Base-by-base conservation (phyloP, 2,797 vertebrate genomes). In the Diplodus puntazzo region DNA sequence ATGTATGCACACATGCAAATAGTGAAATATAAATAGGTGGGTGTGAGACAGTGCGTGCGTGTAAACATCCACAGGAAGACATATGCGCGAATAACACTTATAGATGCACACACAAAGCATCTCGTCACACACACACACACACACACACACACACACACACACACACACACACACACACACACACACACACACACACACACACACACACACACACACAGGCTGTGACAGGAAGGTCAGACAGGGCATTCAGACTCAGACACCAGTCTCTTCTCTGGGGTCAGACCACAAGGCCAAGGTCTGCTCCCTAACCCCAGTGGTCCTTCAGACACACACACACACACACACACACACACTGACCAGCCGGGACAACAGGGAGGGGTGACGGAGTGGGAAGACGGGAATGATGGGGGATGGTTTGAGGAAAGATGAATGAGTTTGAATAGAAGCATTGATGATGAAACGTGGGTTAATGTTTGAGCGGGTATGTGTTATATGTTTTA, bases 271-370 rank as follows among this genome's bases (percentile, higher is more conserved):
- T 91, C 82, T 53, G 80, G 88, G 95, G 93, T 95, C 94, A 94
- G 89, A 88, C 89, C 92, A 90, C 87, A 93, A 94, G 94, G 94
- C 93, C 94, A 95, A 93, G 93, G 93, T 94, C 92, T 93, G 79
- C 88, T 89, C 90, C 65, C 77, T 90, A 71, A 92, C 88, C 92
- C 75, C 78, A 64, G 27, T 83, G 82, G 65, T 86, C 88, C 73
- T 84, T 75, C 75, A 79, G 60, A 80, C 71, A 63, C 76, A 79
- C 77, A 75, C 75, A 80, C 63, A 69, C 68, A 74, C 76, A 65
- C 61, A 78, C 75, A 77, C 61, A 84, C 73, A 66, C 61, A 70
- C 55, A 63, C 82, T 92, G 90, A 91, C 89, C 91, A 90, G 80
- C 69, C 58, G 2, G 73, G 79, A 75, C 50, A 86, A 77, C 70